Conservation (phyloP, 2,888 invertebrate species). For the Electrophaes corylata region DNA sequence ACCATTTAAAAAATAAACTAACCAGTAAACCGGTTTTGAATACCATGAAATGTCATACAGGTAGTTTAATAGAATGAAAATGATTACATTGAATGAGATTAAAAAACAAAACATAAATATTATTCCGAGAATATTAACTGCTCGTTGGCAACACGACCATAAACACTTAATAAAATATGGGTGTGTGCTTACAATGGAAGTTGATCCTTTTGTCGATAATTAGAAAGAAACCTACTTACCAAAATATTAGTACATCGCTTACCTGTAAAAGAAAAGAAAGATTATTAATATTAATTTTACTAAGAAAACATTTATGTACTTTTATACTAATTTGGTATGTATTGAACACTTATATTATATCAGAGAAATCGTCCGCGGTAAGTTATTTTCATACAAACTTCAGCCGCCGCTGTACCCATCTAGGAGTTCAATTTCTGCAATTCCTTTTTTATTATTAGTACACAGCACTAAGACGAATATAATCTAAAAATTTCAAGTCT, state of each 20-base stretch:
- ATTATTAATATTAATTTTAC: no score
- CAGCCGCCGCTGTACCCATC: no score
- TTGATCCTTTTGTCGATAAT: slow-evolving; percentile 36
- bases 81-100: slow-evolving; percentile 35
- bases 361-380: no score
- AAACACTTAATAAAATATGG: slow-evolving; percentile 32
- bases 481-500: no score
- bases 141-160: slow-evolving; percentile 29
- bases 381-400: no score
- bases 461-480: no score
- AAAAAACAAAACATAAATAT: slow-evolving; percentile 37
- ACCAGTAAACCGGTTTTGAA: slow-evolving; percentile 41
- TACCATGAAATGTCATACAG: slow-evolving; percentile 41
- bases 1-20: slow-evolving; percentile 33
- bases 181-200: slow-evolving; percentile 1
- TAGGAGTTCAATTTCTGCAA: no score
- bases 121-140: slow-evolving; percentile 43
- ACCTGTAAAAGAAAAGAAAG: slow-evolving; percentile 50
- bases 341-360: no score
- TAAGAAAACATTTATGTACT: no score
- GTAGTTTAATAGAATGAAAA: slow-evolving; percentile 44
- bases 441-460: no score
- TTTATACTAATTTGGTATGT: no score
- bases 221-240: slow-evolving; percentile 38
- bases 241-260: slow-evolving; percentile 39